Evolutionary conservation across 2,113 vertebrate species (phyloP).

Genomic region (Mugil cephalus): DNA sequence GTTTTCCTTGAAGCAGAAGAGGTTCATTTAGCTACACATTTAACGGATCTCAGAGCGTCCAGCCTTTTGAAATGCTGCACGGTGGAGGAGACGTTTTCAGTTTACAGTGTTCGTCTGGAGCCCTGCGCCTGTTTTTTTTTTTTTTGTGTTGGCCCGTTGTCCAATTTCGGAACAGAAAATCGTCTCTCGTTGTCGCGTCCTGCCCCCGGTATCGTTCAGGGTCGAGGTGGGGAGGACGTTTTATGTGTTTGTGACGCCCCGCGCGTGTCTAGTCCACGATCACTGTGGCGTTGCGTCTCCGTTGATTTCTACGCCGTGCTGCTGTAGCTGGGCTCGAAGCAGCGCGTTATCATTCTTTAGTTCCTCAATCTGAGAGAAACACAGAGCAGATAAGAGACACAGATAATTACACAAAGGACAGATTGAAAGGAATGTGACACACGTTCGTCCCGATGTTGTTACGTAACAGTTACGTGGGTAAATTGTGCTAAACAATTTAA

Average conservation of each 20-base stretch:
- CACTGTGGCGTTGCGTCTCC: slow-evolving; percentile 88
- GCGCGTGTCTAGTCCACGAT: slow-evolving; percentile 42
- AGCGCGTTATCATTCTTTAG: slow-evolving; percentile 93
- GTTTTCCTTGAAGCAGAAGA: neutral
- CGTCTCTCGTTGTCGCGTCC: slow-evolving; percentile 22
- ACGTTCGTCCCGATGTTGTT: too few relatives aligned
- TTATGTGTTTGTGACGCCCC: slow-evolving; percentile 28
- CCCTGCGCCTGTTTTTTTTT: slow-evolving; percentile 7
- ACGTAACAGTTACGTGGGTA: too few relatives aligned
- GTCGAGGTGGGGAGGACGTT: slow-evolving; percentile 37
- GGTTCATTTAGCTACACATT: too few relatives aligned
- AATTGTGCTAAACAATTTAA: too few relatives aligned
- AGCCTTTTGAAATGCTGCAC: too few relatives aligned
- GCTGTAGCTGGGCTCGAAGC: slow-evolving; percentile 92
- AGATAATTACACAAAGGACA: neutral
- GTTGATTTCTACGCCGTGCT: slow-evolving; percentile 90
- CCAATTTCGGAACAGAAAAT: slow-evolving; percentile 39
- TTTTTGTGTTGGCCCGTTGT: slow-evolving; percentile 7
- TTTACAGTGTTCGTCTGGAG: slow-evolving; percentile 40
- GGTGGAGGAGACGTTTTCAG: slow-evolving; percentile 11
- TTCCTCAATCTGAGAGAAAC: slow-evolving; percentile 86
- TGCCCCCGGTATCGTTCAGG: slow-evolving; percentile 42
- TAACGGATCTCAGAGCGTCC: too few relatives aligned
- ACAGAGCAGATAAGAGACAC: too few relatives aligned
- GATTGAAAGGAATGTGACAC: neutral